A percentile compares a stretch with the other conserved stretches of the same genome.
phyloP scores from a whole-genome alignment of 1,140 invertebrate genomes.

The Dendrolimus kikuchii region DNA sequence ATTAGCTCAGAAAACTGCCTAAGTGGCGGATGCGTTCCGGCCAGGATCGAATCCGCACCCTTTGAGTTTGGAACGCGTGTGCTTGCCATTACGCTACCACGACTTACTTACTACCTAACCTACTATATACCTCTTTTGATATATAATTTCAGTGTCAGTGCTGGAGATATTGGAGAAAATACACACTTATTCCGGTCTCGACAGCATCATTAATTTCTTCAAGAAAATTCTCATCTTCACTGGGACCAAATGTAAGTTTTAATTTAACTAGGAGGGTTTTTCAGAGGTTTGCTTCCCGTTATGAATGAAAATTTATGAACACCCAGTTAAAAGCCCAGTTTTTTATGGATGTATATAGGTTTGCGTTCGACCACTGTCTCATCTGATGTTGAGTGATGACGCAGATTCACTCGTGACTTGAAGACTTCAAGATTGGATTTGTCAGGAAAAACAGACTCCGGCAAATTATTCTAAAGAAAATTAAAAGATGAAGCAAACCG shows the following conservation, averaged over 20 bases:
- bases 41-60: no score
- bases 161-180: slow-evolving; percentile 29
- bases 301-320: no score
- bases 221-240: slow-evolving; percentile 25
- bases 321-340: no score
- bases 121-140: not conserved
- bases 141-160: slow-evolving; percentile 21
- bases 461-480: no score
- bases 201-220: slow-evolving; percentile 31
- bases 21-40: no score
- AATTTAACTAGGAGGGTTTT: not conserved
- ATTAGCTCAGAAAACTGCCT: no score
- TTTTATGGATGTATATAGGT: not conserved
- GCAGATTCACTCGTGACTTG: no score
- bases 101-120: not conserved
- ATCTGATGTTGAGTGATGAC: no score
- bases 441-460: no score
- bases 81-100: not conserved
- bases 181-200: slow-evolving; percentile 18
- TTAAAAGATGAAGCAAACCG: no score
- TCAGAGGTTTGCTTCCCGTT: not conserved
- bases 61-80: no score
- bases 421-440: no score
- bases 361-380: not conserved
- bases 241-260: slow-evolving; percentile 31